Evolutionary conservation across 2,888 invertebrate species (phyloP).

Genomic region (Ochropleura leucogaster): DNA sequence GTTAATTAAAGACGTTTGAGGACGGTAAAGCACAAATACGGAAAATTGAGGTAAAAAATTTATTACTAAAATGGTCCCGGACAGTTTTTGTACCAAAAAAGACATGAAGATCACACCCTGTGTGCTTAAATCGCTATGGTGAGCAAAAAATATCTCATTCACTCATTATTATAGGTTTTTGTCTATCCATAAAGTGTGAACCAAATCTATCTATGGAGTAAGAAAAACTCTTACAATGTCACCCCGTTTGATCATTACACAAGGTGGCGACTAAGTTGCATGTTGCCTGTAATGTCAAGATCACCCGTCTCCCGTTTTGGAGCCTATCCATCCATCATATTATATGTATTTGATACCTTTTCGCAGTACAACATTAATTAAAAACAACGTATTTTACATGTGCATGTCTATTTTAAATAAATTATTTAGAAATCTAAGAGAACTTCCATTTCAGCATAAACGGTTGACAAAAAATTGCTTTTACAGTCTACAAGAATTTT

Average conservation of each 20-base stretch:
- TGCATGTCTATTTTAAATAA: too few relatives aligned
- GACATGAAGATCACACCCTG: neutral
- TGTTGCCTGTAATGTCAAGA: neutral
- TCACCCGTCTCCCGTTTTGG: too few relatives aligned
- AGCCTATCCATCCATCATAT: neutral
- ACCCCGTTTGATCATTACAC: neutral
- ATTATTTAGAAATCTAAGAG: too few relatives aligned
- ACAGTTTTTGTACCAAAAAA: neutral
- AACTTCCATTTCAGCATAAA: too few relatives aligned
- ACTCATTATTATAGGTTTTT: neutral
- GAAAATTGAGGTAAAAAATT: neutral
- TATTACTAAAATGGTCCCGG: too few relatives aligned
- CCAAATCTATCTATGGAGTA: neutral
- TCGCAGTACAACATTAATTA: too few relatives aligned
- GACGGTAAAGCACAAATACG: slow-evolving; percentile 1
- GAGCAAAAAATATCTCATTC: neutral
- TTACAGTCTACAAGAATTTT: too few relatives aligned
- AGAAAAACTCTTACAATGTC: neutral
- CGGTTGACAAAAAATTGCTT: too few relatives aligned
- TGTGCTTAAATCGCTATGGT: neutral
- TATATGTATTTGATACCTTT: too few relatives aligned
- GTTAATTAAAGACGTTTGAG: neutral
- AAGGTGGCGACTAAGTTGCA: neutral
- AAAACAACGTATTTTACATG: too few relatives aligned
- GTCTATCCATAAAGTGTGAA: neutral